Base-by-base conservation (phyloP, 2,888 invertebrate genomes). In the Glomeris marginata region DNA sequence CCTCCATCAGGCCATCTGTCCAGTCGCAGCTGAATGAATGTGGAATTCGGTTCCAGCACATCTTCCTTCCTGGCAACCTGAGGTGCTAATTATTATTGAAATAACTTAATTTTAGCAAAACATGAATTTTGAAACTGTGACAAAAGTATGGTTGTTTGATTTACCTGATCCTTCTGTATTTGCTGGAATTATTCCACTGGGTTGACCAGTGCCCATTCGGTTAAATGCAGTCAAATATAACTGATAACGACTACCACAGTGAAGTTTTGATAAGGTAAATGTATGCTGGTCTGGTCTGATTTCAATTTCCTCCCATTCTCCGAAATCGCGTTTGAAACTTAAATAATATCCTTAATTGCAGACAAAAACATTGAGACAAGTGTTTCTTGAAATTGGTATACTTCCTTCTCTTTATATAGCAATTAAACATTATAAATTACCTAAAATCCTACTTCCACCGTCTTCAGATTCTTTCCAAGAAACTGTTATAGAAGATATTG, bases 1-100 rank as follows among this genome's bases (percentile, higher is more conserved):
- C 86, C 86, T 46, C 84, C 84, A 63, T 81, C 81, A 58, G 82
- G 81, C 90, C 90, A 91, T 8, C 81, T 78, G 41, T 80, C 74
- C 43, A 91, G 72, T 65, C 84, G 83, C 36, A 90, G 70, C 48
- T 80, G 77, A 11, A 85, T 76, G 58, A 81, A 82, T 3, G 84
- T 81, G 52, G 81, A 77, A 66, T 90, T 90, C 11, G 82, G 77
- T 15, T 75, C 71, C 54, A 88, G 74, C 41, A 88, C 72, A 60
- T 85, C 80, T 54, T 80, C 80, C 60, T 82, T 81, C 55, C 76
- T 72, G 0, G 87, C 82, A 49, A 79, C 70, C 62, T 78, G 74
- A 0, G 85, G 84, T 38, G 75, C 79, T 71, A 53, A 35, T 28
- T 28, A 5, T 28, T 5, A 28, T 3, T 28, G 28, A 28, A 28